Evolutionary conservation across 1,140 invertebrate species (phyloP).

Genomic region (Lordiphosa clarofinis): DNA sequence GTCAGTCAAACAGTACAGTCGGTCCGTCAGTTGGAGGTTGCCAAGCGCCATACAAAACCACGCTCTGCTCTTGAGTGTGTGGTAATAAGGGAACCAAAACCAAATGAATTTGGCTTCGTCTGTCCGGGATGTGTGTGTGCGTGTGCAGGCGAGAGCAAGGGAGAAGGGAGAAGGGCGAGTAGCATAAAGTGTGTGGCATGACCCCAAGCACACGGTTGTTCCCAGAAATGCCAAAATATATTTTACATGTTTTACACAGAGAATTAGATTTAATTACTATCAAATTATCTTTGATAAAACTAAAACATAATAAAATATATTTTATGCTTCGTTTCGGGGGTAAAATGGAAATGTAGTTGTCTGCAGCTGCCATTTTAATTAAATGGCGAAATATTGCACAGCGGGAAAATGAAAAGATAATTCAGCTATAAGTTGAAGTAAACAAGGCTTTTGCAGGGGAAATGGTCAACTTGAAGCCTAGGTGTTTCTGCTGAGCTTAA

Average conservation of each 20-base stretch:
- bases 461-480: no score
- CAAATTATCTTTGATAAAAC: slow-evolving; percentile 13
- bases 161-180: background rate
- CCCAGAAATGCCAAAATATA: background rate
- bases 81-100: slow-evolving; percentile 16
- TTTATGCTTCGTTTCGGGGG: background rate
- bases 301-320: background rate
- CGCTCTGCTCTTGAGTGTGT: slow-evolving; percentile 27
- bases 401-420: no score
- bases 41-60: slow-evolving; percentile 29
- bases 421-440: no score
- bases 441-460: no score
- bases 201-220: background rate
- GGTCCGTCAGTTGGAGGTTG: slow-evolving; percentile 22
- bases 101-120: slow-evolving; percentile 35
- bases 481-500: no score
- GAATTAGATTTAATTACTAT: slow-evolving; percentile 9
- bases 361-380: no score
- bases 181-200: background rate
- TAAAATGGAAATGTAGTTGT: background rate
- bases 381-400: no score
- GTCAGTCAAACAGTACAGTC: slow-evolving; percentile 23
- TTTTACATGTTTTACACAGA: slow-evolving; percentile 4
- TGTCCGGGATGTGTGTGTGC: slow-evolving; percentile 4
- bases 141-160: background rate